phyloP scores from a whole-genome alignment of 2,797 vertebrate genomes.

The Huso huso region DNA sequence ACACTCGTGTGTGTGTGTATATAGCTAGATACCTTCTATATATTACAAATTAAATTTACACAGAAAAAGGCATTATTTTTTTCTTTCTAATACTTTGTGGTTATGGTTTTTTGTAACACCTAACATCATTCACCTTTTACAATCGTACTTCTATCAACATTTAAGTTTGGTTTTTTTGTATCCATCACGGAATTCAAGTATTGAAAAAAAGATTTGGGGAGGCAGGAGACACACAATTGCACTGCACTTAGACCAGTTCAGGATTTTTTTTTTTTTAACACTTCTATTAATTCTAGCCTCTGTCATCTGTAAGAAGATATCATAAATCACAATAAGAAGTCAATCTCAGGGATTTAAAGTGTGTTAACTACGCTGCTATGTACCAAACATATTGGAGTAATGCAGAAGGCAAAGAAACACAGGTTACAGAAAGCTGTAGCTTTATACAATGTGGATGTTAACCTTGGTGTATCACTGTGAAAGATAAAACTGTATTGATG shows the following conservation, averaged over 20 bases:
- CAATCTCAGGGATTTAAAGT: conserved; percentile 22
- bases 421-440: not conserved
- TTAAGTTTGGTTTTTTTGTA: conserved; percentile 8
- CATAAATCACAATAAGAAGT: conserved; percentile 16
- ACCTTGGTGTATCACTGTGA: no score
- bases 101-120: conserved; percentile 75
- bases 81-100: conserved; percentile 57
- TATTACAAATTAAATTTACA: conserved; percentile 96
- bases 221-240: conserved; percentile 3
- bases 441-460: no score
- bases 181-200: conserved; percentile 14
- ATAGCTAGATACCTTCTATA: conserved; percentile 81
- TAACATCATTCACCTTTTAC: conserved; percentile 58
- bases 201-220: conserved; percentile 2
- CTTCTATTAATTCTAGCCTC: conserved; percentile 8
- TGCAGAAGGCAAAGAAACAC: conserved; percentile 4
- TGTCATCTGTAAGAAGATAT: not conserved
- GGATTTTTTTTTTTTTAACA: conserved; percentile 3
- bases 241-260: not conserved
- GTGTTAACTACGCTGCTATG: conserved; percentile 6
- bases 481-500: no score
- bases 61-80: conserved; percentile 77
- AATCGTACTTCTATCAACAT: conserved; percentile 19
- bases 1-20: conserved; percentile 66
- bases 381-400: conserved; percentile 2